Conservation (phyloP, 2,797 vertebrate genomes). For the Gouania willdenowi region DNA sequence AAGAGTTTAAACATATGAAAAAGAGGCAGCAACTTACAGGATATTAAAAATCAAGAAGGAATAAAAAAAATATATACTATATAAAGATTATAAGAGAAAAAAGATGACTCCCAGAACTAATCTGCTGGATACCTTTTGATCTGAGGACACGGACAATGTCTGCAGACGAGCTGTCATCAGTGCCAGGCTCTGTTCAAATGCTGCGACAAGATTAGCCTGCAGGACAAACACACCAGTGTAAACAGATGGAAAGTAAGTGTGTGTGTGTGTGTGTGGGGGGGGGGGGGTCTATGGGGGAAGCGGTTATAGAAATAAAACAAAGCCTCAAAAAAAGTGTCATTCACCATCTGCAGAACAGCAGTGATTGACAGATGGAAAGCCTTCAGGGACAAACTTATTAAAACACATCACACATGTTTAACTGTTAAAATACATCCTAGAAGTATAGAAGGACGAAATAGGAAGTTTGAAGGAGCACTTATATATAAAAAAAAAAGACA, state of each 20-base stretch:
- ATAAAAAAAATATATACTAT: too few species aligned
- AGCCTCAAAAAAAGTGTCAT: slow-evolving; percentile 34
- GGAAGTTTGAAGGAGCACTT: too few species aligned
- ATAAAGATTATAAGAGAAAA: too few species aligned
- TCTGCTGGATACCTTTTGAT: slow-evolving; percentile 83
- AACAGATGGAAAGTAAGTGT: not conserved
- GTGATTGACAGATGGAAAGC: too few species aligned
- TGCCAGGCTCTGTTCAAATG: slow-evolving; percentile 96
- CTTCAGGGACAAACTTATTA: too few species aligned
- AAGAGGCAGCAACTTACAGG: too few species aligned
- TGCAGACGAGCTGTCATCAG: slow-evolving; percentile 96
- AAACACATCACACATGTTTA: too few species aligned
- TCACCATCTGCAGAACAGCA: slow-evolving; percentile 30
- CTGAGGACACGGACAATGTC: slow-evolving; percentile 87
- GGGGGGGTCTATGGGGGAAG: not conserved
- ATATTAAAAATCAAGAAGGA: too few species aligned
- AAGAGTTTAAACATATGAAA: too few species aligned
- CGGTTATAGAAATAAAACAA: not conserved
- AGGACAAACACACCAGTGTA: slow-evolving; percentile 25
- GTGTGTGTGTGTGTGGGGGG: not conserved
- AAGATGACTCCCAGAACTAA: not conserved
- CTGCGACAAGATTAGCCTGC: slow-evolving; percentile 93
- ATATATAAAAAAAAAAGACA: too few species aligned
- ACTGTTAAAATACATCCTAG: too few species aligned
- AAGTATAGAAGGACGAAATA: too few species aligned